Percentiles rank a stretch among this genome's conserved stretches.
phyloP scores from a whole-genome alignment of 2,113 vertebrate genomes.

The Halcyon malimbica region DNA sequence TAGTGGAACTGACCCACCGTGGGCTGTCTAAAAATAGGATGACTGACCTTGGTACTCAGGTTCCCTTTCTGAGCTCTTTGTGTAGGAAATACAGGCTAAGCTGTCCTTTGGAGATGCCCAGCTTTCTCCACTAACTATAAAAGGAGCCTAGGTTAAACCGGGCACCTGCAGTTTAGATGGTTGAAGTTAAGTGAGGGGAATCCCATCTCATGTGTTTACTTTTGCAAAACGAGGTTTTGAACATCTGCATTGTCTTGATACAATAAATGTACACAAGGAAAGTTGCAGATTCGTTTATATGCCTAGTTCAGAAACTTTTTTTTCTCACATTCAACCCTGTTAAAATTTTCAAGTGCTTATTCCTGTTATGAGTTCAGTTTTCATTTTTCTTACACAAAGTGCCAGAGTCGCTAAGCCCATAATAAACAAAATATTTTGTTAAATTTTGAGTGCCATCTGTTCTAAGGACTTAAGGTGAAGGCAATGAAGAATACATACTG shows the following conservation, averaged over 20 bases:
- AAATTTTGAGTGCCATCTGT: neutral
- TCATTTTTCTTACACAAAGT: neutral
- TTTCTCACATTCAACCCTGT: neutral
- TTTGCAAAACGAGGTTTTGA: neutral
- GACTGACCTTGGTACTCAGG: neutral
- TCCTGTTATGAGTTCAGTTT: neutral
- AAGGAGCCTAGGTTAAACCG: neutral
- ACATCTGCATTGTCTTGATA: neutral
- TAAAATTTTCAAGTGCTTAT: neutral
- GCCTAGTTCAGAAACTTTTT: neutral
- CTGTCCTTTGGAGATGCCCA: neutral
- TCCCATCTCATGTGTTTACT: neutral
- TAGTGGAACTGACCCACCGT: neutral
- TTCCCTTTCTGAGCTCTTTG: neutral
- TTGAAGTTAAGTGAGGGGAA: neutral
- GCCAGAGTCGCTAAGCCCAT: neutral
- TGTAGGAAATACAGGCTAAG: neutral
- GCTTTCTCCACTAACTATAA: neutral
- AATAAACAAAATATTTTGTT: neutral
- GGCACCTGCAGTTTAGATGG: neutral
- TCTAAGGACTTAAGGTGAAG: neutral
- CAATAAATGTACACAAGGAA: neutral
- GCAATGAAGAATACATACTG: neutral
- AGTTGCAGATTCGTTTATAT: neutral
- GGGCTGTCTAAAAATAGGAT: neutral